Percentiles rank a stretch among this genome's conserved stretches.
phyloP scores from a whole-genome alignment of 92 coral and sea anemone genomes.

The Plumapathes pennacea region DNA sequence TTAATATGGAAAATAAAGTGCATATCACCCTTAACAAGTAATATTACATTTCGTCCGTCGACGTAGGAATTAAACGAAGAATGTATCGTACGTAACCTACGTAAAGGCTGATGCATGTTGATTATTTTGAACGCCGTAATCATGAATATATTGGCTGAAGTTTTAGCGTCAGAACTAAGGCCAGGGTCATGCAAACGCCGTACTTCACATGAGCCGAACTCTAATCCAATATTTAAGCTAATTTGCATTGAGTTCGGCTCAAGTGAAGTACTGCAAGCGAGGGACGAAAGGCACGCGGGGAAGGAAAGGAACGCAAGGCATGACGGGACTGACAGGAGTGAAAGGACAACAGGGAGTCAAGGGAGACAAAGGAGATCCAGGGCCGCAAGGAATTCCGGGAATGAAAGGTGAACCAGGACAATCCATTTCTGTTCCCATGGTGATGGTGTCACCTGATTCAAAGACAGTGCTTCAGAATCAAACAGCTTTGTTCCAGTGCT shows the following conservation, averaged over 20 bases:
- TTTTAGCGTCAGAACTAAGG: too few species aligned
- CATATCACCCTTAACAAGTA: too few species aligned
- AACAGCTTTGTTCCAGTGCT: constrained; percentile 25
- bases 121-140: too few species aligned
- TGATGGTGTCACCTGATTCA: constrained; percentile 1
- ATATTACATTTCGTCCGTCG: too few species aligned
- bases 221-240: too few species aligned
- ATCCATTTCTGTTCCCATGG: constrained; percentile 12
- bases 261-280: constrained; percentile 1
- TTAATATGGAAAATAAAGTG: too few species aligned
- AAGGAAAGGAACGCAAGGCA: constrained; percentile 10
- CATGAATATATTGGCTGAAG: too few species aligned
- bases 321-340: constrained; percentile 4
- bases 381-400: constrained; percentile 19
- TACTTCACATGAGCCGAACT: too few species aligned
- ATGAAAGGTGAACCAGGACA: constrained; percentile 25
- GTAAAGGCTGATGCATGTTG: too few species aligned
- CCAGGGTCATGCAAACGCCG: too few species aligned
- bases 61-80: too few species aligned
- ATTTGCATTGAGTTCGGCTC: neutral
- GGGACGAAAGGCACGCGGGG: constrained; percentile 10
- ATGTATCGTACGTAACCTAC: too few species aligned
- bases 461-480: constrained; percentile 17
- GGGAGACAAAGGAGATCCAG: constrained; percentile 3
- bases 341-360: constrained; percentile 2